phyloP scores from a whole-genome alignment of 2,113 vertebrate species.

The Tyrannus savana region DNA sequence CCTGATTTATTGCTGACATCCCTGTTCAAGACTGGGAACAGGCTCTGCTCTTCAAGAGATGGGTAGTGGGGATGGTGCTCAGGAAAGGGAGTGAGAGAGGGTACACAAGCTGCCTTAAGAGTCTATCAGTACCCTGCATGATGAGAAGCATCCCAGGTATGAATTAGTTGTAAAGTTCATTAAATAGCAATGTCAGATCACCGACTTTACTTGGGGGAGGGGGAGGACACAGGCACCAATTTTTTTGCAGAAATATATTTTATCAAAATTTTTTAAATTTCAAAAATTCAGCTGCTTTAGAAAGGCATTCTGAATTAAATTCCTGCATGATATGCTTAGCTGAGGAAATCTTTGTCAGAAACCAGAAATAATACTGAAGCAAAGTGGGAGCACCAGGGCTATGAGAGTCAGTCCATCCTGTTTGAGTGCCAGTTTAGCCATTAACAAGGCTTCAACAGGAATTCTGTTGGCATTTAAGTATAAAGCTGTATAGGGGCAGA shows the following conservation, averaged over 20 bases:
- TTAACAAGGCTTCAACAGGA: background rate
- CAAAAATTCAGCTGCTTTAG: background rate
- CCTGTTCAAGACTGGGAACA: background rate
- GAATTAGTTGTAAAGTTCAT: background rate
- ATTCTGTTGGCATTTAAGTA: background rate
- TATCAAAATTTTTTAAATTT: background rate
- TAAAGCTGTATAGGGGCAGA: background rate
- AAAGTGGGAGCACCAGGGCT: background rate
- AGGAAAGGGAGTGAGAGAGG: background rate
- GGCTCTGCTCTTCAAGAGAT: background rate
- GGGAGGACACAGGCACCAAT: background rate
- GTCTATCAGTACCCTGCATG: background rate
- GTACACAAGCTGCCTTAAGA: background rate
- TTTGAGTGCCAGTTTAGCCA: background rate
- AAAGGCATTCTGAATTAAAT: background rate
- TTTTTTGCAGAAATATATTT: background rate
- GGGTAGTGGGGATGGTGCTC: background rate
- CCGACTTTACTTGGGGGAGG: background rate
- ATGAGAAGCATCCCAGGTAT: background rate
- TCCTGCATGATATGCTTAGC: background rate
- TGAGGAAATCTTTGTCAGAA: background rate
- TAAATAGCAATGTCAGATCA: background rate
- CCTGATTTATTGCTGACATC: background rate
- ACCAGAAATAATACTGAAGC: background rate
- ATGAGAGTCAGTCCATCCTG: background rate